These are phyloP conservation scores for Lepidurus apus DNA, from an alignment of 1,140 invertebrate genomes.

Conservation along the genomic window DNA sequence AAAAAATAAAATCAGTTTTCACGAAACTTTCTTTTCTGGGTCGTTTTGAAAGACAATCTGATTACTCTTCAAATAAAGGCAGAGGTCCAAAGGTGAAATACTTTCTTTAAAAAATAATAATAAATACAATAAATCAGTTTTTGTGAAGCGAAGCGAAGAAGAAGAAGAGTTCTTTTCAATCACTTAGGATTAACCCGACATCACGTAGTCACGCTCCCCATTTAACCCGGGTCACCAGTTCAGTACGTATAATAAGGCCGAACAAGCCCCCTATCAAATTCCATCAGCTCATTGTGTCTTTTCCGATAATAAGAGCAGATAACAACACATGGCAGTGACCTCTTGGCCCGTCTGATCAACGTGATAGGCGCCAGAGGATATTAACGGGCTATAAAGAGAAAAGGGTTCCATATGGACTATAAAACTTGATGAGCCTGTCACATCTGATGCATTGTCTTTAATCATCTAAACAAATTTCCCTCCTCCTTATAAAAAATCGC, in stretches of 20 bases:
- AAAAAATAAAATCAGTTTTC: background rate
- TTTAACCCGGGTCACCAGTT: slow-evolving; percentile 4
- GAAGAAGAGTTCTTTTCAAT: background rate
- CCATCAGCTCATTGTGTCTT: slow-evolving; percentile 18
- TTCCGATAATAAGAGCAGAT: background rate
- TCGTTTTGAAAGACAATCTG: background rate
- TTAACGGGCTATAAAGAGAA: background rate
- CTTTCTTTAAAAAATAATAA: background rate
- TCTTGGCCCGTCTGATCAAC: slow-evolving; percentile 1
- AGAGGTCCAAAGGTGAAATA: background rate
- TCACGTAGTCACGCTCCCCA: slow-evolving; percentile 14
- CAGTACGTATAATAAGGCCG: background rate
- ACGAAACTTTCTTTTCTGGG: background rate
- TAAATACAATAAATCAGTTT: no score
- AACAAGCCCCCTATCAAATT: background rate
- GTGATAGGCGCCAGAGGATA: background rate
- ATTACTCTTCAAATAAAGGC: slow-evolving; percentile 11
- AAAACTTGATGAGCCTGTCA: slow-evolving; percentile 22
- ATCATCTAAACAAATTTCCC: background rate
- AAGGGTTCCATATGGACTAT: background rate
- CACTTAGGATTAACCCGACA: background rate
- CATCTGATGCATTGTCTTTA: slow-evolving; percentile 19
- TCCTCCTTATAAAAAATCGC: background rate
- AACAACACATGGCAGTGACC: slow-evolving; percentile 6
- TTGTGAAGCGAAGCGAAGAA: background rate